A percentile compares a stretch with the other conserved stretches of the same genome.
phyloP scores from a whole-genome alignment of 1,140 invertebrate genomes.

The Akabosia matsudoensis region DNA sequence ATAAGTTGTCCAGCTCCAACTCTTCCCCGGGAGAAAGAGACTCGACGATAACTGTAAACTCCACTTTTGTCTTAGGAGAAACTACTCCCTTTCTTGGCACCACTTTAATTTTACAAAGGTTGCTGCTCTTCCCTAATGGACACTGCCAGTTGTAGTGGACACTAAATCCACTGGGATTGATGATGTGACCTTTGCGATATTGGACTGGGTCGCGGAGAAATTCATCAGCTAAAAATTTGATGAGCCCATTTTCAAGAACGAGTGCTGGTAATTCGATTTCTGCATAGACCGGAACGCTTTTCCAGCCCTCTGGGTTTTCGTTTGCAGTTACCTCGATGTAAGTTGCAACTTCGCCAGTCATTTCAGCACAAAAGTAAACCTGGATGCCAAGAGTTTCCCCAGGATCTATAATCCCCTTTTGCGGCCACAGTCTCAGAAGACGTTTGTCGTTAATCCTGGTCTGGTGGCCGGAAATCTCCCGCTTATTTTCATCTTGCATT shows the following conservation, averaged over 20 bases:
- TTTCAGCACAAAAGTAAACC: conserved; percentile 26
- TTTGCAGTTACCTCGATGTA: conserved; percentile 22
- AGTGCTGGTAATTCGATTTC: conserved; percentile 30
- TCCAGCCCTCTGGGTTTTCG: not conserved
- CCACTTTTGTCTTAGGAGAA: not conserved
- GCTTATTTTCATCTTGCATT: conserved; percentile 18
- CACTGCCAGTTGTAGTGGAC: conserved; percentile 25
- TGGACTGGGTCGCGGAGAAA: not conserved
- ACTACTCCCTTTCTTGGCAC: conserved; percentile 24
- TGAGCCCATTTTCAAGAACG: not conserved
- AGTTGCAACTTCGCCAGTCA: not conserved
- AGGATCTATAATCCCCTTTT: conserved; percentile 29
- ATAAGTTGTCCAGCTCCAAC: not conserved
- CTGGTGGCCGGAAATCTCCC: conserved; percentile 3
- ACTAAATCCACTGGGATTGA: conserved; percentile 27
- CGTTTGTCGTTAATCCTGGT: not conserved
- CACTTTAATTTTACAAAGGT: conserved; percentile 13
- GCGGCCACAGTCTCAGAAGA: conserved; percentile 31
- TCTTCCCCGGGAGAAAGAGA: not conserved
- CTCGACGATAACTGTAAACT: not conserved
- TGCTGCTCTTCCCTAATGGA: conserved; percentile 16
- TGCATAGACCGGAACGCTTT: conserved; percentile 26
- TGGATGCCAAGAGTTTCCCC: conserved; percentile 15
- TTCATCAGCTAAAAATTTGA: not conserved
- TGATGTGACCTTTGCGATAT: not conserved